Evolutionary conservation across 2,113 vertebrate species (phyloP).

Genomic region (Orientallactaga bullata): DNA sequence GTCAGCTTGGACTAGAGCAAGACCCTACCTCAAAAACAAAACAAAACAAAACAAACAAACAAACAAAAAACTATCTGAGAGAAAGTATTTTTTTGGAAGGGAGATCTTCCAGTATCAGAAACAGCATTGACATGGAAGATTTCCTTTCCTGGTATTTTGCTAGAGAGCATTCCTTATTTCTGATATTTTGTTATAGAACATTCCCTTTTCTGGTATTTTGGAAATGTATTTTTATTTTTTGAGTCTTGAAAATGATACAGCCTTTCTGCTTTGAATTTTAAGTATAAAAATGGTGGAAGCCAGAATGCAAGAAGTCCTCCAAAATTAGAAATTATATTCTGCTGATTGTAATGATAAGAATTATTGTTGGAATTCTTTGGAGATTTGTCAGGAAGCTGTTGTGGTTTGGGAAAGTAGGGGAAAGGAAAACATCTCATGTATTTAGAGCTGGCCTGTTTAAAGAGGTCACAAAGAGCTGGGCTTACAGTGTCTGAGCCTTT

Average conservation of each 20-base stretch:
- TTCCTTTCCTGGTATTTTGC: not conserved
- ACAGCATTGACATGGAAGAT: not conserved
- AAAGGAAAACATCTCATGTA: not conserved
- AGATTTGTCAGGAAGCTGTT: not conserved
- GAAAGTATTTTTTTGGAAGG: not conserved
- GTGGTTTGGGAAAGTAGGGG: not conserved
- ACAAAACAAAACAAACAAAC: too few species aligned
- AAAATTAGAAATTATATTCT: not conserved
- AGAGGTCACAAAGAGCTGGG: not conserved
- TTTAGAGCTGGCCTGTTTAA: not conserved
- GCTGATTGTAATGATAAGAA: not conserved
- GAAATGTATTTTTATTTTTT: not conserved
- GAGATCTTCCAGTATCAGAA: not conserved
- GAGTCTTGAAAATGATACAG: not conserved
- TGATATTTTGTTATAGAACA: not conserved
- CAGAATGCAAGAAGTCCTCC: not conserved
- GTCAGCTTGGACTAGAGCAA: too few species aligned
- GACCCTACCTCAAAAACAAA: too few species aligned
- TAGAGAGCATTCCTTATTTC: not conserved
- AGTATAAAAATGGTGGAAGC: not conserved
- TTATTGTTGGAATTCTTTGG: not conserved
- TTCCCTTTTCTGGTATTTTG: not conserved
- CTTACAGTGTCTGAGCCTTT: not conserved
- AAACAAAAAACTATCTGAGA: too few species aligned
- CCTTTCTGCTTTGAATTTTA: conserved; percentile 7